Percentiles rank a stretch among this genome's conserved stretches.
These are phyloP conservation scores for Gallinago media DNA, from an alignment of 2,113 vertebrate genomes.

Conservation along the genomic window DNA sequence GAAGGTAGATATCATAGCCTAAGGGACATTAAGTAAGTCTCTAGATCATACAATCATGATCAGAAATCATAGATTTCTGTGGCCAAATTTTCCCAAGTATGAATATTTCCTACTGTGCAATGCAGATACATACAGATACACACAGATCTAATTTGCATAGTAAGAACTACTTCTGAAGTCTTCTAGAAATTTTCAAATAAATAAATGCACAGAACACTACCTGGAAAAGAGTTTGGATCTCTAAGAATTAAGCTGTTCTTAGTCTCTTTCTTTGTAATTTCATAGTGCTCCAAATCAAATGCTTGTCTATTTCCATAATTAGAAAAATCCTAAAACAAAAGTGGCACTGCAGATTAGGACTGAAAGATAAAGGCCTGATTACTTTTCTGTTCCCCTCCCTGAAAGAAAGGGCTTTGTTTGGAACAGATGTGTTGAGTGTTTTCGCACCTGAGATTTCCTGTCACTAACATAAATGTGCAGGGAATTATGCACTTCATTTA, in stretches of 20 bases:
- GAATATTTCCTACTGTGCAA: not conserved
- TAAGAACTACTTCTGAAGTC: not conserved
- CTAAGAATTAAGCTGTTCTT: not conserved
- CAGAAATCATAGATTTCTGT: not conserved
- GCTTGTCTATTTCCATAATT: not conserved
- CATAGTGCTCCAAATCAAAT: not conserved
- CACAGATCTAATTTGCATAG: not conserved
- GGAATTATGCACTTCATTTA: not conserved
- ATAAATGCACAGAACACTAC: not conserved
- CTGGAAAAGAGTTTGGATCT: not conserved
- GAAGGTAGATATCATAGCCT: not conserved
- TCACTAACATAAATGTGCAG: not conserved
- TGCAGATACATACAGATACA: not conserved
- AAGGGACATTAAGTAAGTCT: not conserved
- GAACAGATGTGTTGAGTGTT: conserved; percentile 2
- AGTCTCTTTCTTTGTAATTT: not conserved
- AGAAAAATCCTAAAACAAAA: accelerated
- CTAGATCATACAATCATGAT: not conserved
- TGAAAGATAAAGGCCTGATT: not conserved
- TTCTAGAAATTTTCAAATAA: not conserved
- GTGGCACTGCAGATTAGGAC: accelerated
- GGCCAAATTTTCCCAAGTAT: not conserved
- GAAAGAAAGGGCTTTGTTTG: not conserved
- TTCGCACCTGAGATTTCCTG: not conserved
- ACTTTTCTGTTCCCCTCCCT: not conserved